phyloP scores from a whole-genome alignment of 2,888 invertebrate genomes.

The Pemphredon lugubris region DNA sequence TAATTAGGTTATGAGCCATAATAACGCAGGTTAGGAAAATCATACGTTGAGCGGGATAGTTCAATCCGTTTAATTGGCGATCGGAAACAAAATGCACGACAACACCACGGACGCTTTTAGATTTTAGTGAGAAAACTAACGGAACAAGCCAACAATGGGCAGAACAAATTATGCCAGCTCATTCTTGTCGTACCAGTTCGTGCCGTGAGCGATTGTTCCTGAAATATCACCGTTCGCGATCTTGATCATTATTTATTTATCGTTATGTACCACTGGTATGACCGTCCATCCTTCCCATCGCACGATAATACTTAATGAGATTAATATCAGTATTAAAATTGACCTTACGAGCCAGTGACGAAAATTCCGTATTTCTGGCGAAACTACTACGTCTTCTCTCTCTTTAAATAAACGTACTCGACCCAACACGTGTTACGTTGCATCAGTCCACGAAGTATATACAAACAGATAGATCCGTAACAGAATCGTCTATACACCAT shows the following conservation, averaged over 20 bases:
- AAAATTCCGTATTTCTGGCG: conserved; percentile 65
- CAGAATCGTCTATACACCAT: no score
- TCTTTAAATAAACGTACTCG: conserved; percentile 71
- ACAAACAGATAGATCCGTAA: conserved; percentile 38
- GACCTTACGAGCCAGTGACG: conserved; percentile 69
- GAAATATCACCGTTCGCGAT: conserved; percentile 46
- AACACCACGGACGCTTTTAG: conserved; percentile 7
- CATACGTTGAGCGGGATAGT: conserved; percentile 1
- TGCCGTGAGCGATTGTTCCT: conserved; percentile 64
- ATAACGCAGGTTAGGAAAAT: conserved; percentile 62
- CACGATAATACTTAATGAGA: conserved; percentile 29
- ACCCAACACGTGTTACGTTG: conserved; percentile 76
- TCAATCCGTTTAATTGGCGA: conserved; percentile 19
- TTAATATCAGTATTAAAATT: conserved; percentile 53
- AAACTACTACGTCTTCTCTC: conserved; percentile 68
- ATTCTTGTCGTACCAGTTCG: conserved; percentile 71
- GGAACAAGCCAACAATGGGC: conserved; percentile 62
- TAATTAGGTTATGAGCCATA: conserved; percentile 67
- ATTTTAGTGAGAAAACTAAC: conserved; percentile 26
- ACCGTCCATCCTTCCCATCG: conserved; percentile 6
- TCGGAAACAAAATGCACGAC: conserved; percentile 38
- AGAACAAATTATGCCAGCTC: conserved; percentile 73
- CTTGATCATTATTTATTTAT: conserved; percentile 44
- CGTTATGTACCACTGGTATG: conserved; percentile 17
- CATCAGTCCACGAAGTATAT: conserved; percentile 52